Conservation (phyloP, 2,113 vertebrate genomes). For the Elephas maximus region DNA sequence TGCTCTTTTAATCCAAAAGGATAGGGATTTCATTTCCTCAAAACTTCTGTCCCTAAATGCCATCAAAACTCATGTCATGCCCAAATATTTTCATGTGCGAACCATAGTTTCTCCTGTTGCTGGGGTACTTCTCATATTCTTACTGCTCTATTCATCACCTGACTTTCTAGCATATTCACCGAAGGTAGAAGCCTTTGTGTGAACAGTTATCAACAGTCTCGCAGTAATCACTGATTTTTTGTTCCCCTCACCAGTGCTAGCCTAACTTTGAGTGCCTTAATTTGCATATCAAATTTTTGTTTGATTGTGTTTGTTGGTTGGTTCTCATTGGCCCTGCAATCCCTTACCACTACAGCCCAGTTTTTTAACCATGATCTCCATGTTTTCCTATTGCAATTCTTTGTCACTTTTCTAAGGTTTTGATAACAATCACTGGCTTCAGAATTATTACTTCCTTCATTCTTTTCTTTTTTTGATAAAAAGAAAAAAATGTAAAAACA, state of each 20-base stretch:
- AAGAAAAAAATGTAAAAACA: not conserved
- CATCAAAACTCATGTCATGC: not conserved
- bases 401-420: not conserved
- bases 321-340: not conserved
- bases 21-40: not conserved
- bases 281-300: not conserved
- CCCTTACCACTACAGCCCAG: not conserved
- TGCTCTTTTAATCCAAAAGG: not conserved
- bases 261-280: not conserved
- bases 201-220: not conserved
- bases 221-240: not conserved
- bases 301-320: not conserved
- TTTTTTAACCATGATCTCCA: not conserved
- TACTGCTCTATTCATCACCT: not conserved
- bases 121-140: not conserved
- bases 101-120: accelerated
- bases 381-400: not conserved
- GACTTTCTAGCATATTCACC: not conserved
- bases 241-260: not conserved
- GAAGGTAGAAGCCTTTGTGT: not conserved
- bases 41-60: not conserved
- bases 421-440: not conserved
- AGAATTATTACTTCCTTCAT: not conserved
- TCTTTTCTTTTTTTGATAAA: not conserved
- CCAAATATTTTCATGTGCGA: not conserved